These are phyloP conservation scores for Philaethria dido DNA, from an alignment of 2,888 invertebrate species.

Conservation along the genomic window DNA sequence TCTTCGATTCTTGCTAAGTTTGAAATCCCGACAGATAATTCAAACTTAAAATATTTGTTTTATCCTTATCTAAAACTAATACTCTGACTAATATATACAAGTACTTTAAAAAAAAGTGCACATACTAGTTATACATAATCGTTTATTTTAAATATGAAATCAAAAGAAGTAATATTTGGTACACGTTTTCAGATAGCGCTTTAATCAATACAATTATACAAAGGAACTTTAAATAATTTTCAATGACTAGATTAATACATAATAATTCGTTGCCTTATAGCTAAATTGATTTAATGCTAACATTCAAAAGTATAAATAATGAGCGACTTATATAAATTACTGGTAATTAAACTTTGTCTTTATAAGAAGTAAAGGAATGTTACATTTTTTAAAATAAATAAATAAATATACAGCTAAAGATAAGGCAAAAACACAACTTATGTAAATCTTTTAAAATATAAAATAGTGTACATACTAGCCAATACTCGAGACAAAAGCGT, in stretches of 20 bases:
- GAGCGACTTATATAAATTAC: slow-evolving; percentile 12
- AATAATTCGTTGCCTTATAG: slow-evolving; percentile 7
- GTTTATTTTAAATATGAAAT: slow-evolving; percentile 24
- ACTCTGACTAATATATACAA: no score
- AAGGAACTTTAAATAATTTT: slow-evolving; percentile 36
- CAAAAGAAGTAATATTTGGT: slow-evolving; percentile 21
- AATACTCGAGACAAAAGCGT: not conserved
- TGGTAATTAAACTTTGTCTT: slow-evolving; percentile 25
- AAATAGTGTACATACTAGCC: not conserved
- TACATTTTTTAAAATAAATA: slow-evolving; percentile 2
- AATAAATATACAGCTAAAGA: slow-evolving; percentile 9
- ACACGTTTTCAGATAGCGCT: slow-evolving; percentile 20
- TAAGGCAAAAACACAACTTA: not conserved
- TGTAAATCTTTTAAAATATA: not conserved
- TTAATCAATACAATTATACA: slow-evolving; percentile 21
- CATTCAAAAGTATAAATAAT: slow-evolving; percentile 17
- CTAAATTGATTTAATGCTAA: slow-evolving; percentile 3
- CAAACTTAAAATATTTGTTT: no score
- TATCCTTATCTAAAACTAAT: no score
- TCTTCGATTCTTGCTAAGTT: no score
- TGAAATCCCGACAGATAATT: no score
- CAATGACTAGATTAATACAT: slow-evolving; percentile 35
- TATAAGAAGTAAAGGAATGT: slow-evolving; percentile 26
- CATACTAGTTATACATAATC: slow-evolving; percentile 5
- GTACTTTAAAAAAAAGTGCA: not conserved